A percentile compares a stretch with the other conserved stretches of the same genome.
These are phyloP conservation scores for Himalopsyche kuldschensis DNA, from an alignment of 2,888 invertebrate genomes.

Conservation along the genomic window DNA sequence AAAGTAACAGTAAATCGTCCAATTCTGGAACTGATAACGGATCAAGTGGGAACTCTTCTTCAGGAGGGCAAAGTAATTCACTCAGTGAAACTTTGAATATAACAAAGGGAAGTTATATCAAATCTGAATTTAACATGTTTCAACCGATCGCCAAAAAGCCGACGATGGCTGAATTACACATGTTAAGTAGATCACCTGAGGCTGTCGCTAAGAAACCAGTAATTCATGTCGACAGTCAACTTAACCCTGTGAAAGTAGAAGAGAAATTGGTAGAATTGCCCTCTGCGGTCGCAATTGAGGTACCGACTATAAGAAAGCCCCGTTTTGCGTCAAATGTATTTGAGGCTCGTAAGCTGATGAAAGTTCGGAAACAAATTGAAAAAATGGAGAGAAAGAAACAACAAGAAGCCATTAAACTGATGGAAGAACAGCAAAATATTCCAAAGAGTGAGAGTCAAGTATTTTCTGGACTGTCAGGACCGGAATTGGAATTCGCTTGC, in stretches of 20 bases:
- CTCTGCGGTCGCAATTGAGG: not conserved
- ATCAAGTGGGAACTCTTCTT: slow-evolving; percentile 56
- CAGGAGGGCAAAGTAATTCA: slow-evolving; percentile 55
- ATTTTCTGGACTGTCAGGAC: slow-evolving; percentile 56
- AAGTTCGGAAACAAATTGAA: slow-evolving; percentile 66
- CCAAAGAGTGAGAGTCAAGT: slow-evolving; percentile 56
- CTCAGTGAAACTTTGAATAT: slow-evolving; percentile 45
- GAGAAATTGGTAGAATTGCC: not conserved
- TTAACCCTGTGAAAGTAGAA: slow-evolving; percentile 24
- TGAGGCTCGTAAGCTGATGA: slow-evolving; percentile 68
- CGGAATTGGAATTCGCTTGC: slow-evolving; percentile 57
- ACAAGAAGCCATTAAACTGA: slow-evolving; percentile 54
- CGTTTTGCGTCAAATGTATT: slow-evolving; percentile 70
- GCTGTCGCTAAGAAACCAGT: slow-evolving; percentile 29
- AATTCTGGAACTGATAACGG: slow-evolving; percentile 53
- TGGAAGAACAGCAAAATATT: slow-evolving; percentile 58
- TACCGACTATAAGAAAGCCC: slow-evolving; percentile 60
- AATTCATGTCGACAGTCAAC: slow-evolving; percentile 35
- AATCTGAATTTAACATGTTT: slow-evolving; percentile 39
- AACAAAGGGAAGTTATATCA: slow-evolving; percentile 32
- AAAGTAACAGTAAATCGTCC: slow-evolving; percentile 49
- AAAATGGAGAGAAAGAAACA: slow-evolving; percentile 62
- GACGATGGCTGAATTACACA: slow-evolving; percentile 3
- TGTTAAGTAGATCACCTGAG: slow-evolving; percentile 17
- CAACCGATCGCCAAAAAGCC: slow-evolving; percentile 32